Percentiles rank a stretch among this genome's conserved stretches.
phyloP scores from a whole-genome alignment of 2,797 vertebrate species.

The Sebastolobus alascanus region DNA sequence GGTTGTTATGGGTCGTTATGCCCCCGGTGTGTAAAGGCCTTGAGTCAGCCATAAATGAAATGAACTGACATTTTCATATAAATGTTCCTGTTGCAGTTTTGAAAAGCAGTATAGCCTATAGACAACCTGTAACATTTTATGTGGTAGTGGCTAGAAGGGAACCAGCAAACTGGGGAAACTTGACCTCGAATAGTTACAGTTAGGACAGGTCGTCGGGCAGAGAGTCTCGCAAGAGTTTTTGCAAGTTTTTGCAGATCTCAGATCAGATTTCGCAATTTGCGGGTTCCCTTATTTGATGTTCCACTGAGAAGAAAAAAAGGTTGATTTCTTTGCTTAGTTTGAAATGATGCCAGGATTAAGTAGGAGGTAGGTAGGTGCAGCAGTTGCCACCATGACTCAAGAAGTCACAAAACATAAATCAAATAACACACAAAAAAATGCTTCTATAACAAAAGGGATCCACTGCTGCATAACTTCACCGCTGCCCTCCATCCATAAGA shows the following conservation, averaged over 20 bases:
- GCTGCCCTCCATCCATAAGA: constrained; percentile 26
- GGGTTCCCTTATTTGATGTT: neutral
- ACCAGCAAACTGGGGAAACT: no score
- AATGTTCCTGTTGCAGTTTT: neutral
- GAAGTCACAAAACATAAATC: neutral
- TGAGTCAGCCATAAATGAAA: neutral
- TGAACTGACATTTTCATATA: neutral
- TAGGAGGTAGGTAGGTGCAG: neutral
- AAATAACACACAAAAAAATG: neutral
- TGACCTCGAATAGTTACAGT: no score
- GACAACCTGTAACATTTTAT: neutral
- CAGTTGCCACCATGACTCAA: neutral
- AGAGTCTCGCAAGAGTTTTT: no score
- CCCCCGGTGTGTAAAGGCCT: no score
- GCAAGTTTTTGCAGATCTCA: no score
- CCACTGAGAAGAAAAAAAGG: neutral
- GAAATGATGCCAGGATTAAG: constrained; percentile 2
- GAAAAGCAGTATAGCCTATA: neutral
- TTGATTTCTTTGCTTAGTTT: neutral
- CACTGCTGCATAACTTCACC: neutral
- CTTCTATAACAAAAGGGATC: neutral
- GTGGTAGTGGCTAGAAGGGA: no score
- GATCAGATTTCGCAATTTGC: no score
- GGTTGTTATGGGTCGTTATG: no score
- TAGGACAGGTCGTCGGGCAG: no score